phyloP scores from a whole-genome alignment of 2,113 vertebrate species.

The Pyrgilauda ruficollis region DNA sequence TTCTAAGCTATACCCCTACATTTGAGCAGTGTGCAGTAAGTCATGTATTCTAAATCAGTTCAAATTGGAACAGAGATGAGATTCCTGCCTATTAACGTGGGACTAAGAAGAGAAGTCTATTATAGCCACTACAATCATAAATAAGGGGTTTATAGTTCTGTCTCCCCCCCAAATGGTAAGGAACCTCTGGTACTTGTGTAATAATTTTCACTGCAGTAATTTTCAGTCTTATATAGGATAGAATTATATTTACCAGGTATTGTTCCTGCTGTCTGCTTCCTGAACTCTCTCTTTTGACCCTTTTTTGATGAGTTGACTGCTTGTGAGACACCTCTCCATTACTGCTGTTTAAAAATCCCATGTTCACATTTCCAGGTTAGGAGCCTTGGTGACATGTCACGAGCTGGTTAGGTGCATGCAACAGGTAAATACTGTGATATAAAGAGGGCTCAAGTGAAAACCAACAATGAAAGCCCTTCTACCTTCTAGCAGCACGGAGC shows the following conservation, averaged over 20 bases:
- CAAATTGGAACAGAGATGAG: neutral
- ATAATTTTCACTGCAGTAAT: neutral
- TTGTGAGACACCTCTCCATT: slow-evolving; percentile 20
- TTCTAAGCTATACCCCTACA: neutral
- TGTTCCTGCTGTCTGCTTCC: neutral
- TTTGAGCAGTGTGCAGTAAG: neutral
- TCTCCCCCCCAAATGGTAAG: neutral
- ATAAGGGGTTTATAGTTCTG: neutral
- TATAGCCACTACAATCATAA: neutral
- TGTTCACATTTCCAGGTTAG: neutral
- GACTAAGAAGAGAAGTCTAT: neutral
- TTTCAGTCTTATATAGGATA: neutral
- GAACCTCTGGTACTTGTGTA: neutral
- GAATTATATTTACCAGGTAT: slow-evolving; percentile 14
- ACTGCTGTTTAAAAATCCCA: neutral
- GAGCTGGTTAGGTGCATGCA: neutral
- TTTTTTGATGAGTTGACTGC: slow-evolving; percentile 3
- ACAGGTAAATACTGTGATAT: neutral
- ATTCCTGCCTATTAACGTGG: neutral
- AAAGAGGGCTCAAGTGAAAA: neutral
- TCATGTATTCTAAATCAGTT: slow-evolving; percentile 4
- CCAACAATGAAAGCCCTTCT: neutral
- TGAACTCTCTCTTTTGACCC: neutral
- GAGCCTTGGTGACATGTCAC: neutral
- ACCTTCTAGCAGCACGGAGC: neutral